Conservation (phyloP, 2,113 vertebrate species). For the Prionailurus viverrinus region DNA sequence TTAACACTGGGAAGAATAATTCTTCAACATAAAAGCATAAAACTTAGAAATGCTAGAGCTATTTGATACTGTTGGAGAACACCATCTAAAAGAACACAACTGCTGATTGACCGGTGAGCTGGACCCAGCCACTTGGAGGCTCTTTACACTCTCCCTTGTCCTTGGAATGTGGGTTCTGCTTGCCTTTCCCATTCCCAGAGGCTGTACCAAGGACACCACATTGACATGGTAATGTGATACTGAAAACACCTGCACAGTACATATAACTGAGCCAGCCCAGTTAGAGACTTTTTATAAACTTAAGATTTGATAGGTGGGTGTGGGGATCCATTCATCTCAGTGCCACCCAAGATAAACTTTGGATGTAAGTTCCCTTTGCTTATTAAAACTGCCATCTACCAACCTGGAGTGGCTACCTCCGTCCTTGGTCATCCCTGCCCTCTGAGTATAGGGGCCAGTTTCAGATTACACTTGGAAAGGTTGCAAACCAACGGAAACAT, state of each 20-base stretch:
- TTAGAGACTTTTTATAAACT: not conserved
- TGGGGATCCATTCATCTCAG: not conserved
- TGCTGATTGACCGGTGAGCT: not conserved
- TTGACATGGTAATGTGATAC: not conserved
- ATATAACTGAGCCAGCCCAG: not conserved
- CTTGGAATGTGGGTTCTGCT: not conserved
- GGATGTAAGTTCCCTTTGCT: not conserved
- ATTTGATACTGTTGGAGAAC: not conserved
- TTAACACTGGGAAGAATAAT: slow-evolving; percentile 40
- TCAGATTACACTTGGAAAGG: not conserved
- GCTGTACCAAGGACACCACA: not conserved
- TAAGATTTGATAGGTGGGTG: not conserved
- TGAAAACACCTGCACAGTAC: not conserved
- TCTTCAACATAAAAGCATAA: slow-evolving; percentile 36
- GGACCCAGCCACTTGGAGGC: not conserved
- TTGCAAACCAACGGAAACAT: not conserved
- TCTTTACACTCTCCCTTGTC: not conserved
- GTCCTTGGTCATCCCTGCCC: not conserved
- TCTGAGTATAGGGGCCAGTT: not conserved
- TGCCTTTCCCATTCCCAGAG: not conserved
- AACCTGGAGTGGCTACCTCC: not conserved
- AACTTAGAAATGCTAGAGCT: not conserved
- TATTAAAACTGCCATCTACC: not conserved
- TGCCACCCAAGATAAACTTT: not conserved
- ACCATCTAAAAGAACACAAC: not conserved